Evolutionary conservation across 37 sponge, comb jelly and placozoan genomes (phyloP), one percentile per base, ranked within the genome.

Genomic region (Tethya wilhelma): DNA sequence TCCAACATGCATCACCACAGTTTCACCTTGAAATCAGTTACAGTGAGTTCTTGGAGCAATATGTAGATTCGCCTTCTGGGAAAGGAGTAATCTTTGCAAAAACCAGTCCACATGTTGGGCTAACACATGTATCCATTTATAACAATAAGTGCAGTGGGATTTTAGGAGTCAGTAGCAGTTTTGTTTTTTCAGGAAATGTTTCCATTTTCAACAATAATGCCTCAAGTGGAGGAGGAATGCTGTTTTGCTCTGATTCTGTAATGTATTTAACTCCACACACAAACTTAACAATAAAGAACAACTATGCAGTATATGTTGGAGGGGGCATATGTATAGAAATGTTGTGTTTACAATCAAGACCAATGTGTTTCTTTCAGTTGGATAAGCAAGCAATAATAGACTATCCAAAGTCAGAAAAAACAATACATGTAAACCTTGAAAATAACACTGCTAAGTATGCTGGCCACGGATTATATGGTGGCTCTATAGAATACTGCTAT

Each of bases 361-460:
- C 81, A 23, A 38, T 69, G 44, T 80, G 81, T 57, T 80, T 80
- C 60, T 80, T 49, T 25, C 81, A 80, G 60, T 40, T 59, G 23
- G 59, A 39, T 41, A 12, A 43, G 25, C 32, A 60, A 39, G 45
- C 43, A 38, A 5, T 19, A 8, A 2, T 38, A 4, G 53, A 36
- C 5, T 25, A 70, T 41, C 36, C 20, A 3, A 70, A 14, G 49
- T 49, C 4, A 31, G 14, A 53, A 1, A 22, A 45, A 30, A 2
- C 41, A 5, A 72, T 22, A 28, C 22, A 37, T 5, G 20, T 17
- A 14, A 20, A 7, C 17, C 9, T 28, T 2, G 6, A 72, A 14
- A 14, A 49, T 14, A 49, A 49, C 53, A 49, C 53, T 49, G 53
- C 53, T 19, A 49, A 49, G 53, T 49, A 49, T 49, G 53, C 53